Conservation (phyloP, 2,113 vertebrate genomes). For the Fulmarus glacialis region DNA sequence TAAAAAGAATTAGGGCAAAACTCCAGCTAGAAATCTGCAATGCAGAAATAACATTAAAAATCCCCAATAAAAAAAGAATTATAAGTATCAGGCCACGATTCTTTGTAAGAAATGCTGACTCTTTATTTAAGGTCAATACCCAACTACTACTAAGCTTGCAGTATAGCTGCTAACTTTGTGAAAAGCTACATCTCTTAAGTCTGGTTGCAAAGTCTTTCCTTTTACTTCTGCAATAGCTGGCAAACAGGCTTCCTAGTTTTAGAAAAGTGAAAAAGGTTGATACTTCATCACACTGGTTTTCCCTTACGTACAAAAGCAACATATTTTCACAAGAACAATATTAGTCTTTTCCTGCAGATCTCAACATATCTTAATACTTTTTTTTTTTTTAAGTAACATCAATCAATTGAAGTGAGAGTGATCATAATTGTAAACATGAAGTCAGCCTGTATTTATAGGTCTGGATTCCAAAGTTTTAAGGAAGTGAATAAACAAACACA, state of each 20-base stretch:
- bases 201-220: background rate
- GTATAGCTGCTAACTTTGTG: background rate
- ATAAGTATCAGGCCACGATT: background rate
- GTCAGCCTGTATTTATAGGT: slow-evolving; percentile 26
- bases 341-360: background rate
- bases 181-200: background rate
- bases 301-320: background rate
- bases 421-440: background rate
- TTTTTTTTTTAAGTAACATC: background rate
- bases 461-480: background rate
- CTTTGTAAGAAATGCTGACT: background rate
- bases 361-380: background rate
- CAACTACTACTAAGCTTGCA: background rate
- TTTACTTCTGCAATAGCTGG: background rate
- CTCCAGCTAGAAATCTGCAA: background rate
- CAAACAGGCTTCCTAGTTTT: background rate
- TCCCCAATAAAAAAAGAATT: background rate
- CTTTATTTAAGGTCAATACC: background rate
- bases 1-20: background rate
- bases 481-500: slow-evolving; percentile 19
- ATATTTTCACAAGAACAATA: background rate
- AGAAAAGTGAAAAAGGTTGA: background rate
- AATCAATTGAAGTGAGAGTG: background rate
- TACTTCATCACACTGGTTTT: background rate
- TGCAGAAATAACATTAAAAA: background rate